Conservation (phyloP, 2,888 invertebrate species). For the Julus scanicus region DNA sequence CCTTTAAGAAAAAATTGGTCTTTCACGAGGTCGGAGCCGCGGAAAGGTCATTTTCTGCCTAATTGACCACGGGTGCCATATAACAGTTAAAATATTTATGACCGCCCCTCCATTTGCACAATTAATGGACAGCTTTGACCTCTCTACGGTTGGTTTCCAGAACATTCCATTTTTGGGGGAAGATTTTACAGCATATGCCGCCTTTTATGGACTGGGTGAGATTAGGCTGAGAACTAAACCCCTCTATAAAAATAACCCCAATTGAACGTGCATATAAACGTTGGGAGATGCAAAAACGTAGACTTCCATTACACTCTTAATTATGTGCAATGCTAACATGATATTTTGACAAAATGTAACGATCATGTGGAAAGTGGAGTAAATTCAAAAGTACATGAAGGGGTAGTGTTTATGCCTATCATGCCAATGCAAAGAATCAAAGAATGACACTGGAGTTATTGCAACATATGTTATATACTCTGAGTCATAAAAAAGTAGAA, state of each 20-base stretch:
- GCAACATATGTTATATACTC: too few relatives aligned
- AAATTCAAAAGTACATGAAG: too few relatives aligned
- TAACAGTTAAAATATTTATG: slow-evolving; percentile 1
- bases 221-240: neutral
- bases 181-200: neutral
- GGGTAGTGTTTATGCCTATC: too few relatives aligned
- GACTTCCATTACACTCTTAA: too few relatives aligned
- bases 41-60: neutral
- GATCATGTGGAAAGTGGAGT: too few relatives aligned
- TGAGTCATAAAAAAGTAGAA: too few relatives aligned
- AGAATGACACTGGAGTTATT: too few relatives aligned
- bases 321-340: too few relatives aligned
- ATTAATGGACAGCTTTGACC: slow-evolving; percentile 1
- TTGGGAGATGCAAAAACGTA: too few relatives aligned
- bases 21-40: neutral
- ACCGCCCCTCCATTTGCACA: neutral
- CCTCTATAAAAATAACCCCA: neutral
- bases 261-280: too few relatives aligned
- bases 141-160: neutral
- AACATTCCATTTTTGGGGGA: neutral
- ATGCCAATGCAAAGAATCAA: too few relatives aligned
- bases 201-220: neutral
- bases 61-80: neutral
- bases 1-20: neutral
- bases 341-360: too few relatives aligned